These are phyloP conservation scores for Villa cingulata DNA, from an alignment of 2,888 invertebrate genomes.

Conservation along the genomic window DNA sequence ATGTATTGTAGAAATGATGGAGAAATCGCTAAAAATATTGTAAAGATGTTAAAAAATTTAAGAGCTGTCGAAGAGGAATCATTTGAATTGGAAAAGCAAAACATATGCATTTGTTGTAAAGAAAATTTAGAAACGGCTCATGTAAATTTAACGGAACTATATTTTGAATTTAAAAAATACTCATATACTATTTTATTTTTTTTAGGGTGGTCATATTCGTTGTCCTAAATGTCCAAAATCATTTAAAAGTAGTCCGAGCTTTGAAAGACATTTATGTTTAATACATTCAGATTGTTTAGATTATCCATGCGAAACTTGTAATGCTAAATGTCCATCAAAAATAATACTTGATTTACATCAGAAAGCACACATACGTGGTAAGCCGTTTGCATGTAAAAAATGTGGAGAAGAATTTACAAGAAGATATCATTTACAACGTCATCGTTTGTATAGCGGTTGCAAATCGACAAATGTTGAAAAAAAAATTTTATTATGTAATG, in stretches of 20 bases:
- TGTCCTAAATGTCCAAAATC: conserved; percentile 54
- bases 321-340: conserved; percentile 48
- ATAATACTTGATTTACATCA: conserved; percentile 51
- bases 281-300: conserved; percentile 55
- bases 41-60: conserved; percentile 28
- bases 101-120: conserved; percentile 33
- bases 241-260: conserved; percentile 53
- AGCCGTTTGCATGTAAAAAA: conserved; percentile 48
- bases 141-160: conserved; percentile 18
- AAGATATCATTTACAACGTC: conserved; percentile 54
- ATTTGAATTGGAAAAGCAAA: conserved; percentile 28
- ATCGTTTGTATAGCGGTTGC: conserved; percentile 30
- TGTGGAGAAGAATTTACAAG: conserved; percentile 62
- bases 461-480: conserved; percentile 23
- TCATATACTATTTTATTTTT: neutral
- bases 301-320: conserved; percentile 52
- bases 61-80: conserved; percentile 32
- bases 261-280: conserved; percentile 50
- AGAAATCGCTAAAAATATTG: neutral
- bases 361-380: conserved; percentile 45
- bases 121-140: conserved; percentile 34
- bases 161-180: neutral
- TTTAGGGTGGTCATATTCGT: conserved; percentile 32
- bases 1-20: neutral
- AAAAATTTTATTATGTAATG: conserved; percentile 31